These are phyloP conservation scores for Apogon hyalosoma DNA, from an alignment of 2,797 vertebrate species.

Conservation along the genomic window DNA sequence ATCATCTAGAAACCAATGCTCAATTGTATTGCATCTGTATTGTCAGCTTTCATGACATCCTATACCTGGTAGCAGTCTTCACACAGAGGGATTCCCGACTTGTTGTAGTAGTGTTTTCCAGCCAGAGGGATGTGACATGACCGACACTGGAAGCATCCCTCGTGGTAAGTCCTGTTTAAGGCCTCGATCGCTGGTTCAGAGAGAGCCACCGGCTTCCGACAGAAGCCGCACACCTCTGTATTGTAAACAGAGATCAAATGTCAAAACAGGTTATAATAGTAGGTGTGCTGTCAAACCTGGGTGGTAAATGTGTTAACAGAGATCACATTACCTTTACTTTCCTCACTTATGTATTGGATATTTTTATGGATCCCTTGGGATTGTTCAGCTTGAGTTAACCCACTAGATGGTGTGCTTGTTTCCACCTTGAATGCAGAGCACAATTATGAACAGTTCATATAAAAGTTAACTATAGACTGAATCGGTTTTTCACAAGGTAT, in stretches of 20 bases:
- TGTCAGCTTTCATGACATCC: slow-evolving; percentile 1
- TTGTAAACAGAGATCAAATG: slow-evolving; percentile 42
- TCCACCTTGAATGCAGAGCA: slow-evolving; percentile 53
- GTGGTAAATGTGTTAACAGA: slow-evolving; percentile 21
- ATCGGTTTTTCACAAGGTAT: slow-evolving; percentile 1
- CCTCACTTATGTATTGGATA: slow-evolving; percentile 47
- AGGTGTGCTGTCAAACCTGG: not conserved
- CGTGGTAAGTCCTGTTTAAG: slow-evolving; percentile 92
- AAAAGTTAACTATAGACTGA: slow-evolving; percentile 4
- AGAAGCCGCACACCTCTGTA: slow-evolving; percentile 94
- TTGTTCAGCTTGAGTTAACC: slow-evolving; percentile 47
- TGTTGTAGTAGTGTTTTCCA: slow-evolving; percentile 92
- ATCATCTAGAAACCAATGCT: too few species aligned
- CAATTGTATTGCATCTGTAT: not conserved
- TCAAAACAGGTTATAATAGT: slow-evolving; percentile 22
- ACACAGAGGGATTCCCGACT: slow-evolving; percentile 89
- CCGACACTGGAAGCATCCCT: slow-evolving; percentile 91
- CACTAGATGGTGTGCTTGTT: slow-evolving; percentile 72
- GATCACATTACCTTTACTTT: slow-evolving; percentile 70
- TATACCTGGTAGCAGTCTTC: slow-evolving; percentile 92
- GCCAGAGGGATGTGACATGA: slow-evolving; percentile 87
- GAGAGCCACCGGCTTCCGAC: slow-evolving; percentile 88
- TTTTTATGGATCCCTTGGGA: slow-evolving; percentile 39
- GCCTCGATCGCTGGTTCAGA: slow-evolving; percentile 87
- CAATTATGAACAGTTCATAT: slow-evolving; percentile 2